A percentile compares a stretch with the other conserved stretches of the same genome.
Conservation (phyloP, 2,888 invertebrate genomes). For the Linhomoeus sp. region DNA sequence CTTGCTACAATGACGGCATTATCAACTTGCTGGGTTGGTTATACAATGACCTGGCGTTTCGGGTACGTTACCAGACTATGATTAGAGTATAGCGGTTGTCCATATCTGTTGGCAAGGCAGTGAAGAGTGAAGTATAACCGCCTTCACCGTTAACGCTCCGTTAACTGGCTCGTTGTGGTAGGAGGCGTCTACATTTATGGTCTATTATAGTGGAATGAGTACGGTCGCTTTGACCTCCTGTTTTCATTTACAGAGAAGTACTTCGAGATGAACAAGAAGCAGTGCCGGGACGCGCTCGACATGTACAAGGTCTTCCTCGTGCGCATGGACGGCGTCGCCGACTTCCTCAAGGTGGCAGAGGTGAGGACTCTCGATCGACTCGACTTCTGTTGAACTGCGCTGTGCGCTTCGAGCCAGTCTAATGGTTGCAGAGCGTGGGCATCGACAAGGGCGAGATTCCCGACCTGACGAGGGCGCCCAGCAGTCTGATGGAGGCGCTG, state of each 20-base stretch:
- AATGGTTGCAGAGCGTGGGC: conserved; percentile 50
- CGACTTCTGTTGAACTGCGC: neutral
- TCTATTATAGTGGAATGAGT: no score
- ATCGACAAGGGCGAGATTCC: conserved; percentile 97
- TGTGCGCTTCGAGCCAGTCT: neutral
- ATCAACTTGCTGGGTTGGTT: conserved; percentile 55
- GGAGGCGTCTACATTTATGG: no score
- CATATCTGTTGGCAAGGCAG: no score
- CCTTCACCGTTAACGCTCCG: no score
- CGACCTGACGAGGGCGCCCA: conserved; percentile 89
- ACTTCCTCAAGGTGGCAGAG: conserved; percentile 64
- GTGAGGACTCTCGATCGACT: no score
- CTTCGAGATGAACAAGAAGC: conserved; percentile 99
- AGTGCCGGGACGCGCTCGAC: conserved; percentile 87
- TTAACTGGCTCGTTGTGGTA: no score
- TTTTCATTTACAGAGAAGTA: conserved; percentile 53
- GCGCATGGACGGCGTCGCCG: conserved; percentile 91
- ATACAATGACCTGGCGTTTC: neutral
- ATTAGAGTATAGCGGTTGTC: neutral
- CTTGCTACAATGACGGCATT: conserved; percentile 98
- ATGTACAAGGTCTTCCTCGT: conserved; percentile 91
- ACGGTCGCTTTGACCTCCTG: no score
- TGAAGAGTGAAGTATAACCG: no score
- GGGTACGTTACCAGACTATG: neutral
- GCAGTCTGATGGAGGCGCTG: conserved; percentile 81